Evolutionary conservation across 2,797 vertebrate species (phyloP).

Genomic region (Oryzias sinensis): DNA sequence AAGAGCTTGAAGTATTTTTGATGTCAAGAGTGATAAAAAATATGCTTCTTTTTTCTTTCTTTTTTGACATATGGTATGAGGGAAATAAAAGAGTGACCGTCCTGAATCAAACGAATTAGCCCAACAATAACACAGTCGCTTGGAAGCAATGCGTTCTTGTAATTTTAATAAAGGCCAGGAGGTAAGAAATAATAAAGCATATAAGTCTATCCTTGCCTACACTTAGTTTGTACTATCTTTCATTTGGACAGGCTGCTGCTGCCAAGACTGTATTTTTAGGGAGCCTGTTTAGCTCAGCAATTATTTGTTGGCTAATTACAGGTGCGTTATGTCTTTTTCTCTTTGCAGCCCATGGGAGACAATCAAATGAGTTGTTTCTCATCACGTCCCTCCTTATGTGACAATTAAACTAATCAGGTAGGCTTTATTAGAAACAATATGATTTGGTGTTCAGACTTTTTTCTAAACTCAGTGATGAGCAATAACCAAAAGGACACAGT

Average conservation of each 20-base stretch:
- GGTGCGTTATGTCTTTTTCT: slow-evolving; percentile 42
- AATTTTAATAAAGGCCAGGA: slow-evolving; percentile 34
- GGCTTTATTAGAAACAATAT: slow-evolving; percentile 41
- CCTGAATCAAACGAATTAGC: slow-evolving; percentile 23
- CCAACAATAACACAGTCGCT: slow-evolving; percentile 18
- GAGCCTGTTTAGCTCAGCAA: slow-evolving; percentile 54
- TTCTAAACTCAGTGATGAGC: slow-evolving; percentile 18
- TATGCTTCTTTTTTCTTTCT: too few species aligned
- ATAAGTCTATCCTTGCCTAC: slow-evolving; percentile 25
- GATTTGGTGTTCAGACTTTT: slow-evolving; percentile 36
- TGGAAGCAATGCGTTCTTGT: slow-evolving; percentile 36
- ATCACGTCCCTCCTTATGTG: slow-evolving; percentile 42
- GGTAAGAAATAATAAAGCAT: slow-evolving; percentile 38
- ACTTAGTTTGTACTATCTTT: slow-evolving; percentile 41
- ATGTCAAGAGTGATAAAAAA: not conserved
- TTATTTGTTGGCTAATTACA: slow-evolving; percentile 65
- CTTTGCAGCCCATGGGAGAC: slow-evolving; percentile 47
- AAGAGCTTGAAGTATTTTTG: slow-evolving; percentile 45
- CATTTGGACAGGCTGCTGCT: slow-evolving; percentile 44
- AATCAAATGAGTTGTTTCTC: slow-evolving; percentile 52
- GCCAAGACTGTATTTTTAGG: slow-evolving; percentile 56
- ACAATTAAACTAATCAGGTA: slow-evolving; percentile 61
- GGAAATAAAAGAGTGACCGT: slow-evolving; percentile 13
- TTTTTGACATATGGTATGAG: too few species aligned
- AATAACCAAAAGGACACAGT: too few species aligned